Base-by-base conservation (phyloP, 2,797 vertebrate genomes). In the Sebastes matsubarae region DNA sequence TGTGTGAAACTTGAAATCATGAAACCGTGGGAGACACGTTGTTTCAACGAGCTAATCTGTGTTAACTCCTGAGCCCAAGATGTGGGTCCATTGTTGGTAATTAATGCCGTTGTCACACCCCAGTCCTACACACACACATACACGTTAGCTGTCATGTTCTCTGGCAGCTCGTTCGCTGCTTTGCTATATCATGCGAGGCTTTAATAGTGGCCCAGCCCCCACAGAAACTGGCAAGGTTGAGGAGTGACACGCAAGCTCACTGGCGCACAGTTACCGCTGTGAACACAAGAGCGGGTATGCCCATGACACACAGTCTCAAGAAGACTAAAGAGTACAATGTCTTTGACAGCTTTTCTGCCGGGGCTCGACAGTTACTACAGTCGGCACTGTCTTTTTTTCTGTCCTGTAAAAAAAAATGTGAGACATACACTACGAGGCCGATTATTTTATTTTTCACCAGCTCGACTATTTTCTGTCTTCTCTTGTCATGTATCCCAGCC, bases 291-390 rank as follows among this genome's bases (percentile, higher is more conserved):
- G 75, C 69, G 57, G 52, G 57, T 81, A 67, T 84, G 80, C 81
- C 77, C 75, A 73, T 87, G 87, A 83, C 88, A 82, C 42, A 78
- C 38, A 74, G 76, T 82, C 72, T 75, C 50, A 65, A 82, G 86
- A 76, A 85, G 79, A 81, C 83, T 81, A 80, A 86, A 87, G 67
- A 85, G 69, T 55, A 61, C 85, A 66, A 74, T 69, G 66, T 60
- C 67, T 88, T n/a, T 90, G 89, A 91, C 90, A 92, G 87, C 77
- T 81, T 82, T 67, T 81, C 84, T 64, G 72, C 85, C 2, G n/a
- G 68, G 68, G 27, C 82, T 50, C 16, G 50, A 72, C 87, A 73
- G 75, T 61, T 80, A 64, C 81, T 82, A 22, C 75, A 85, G 82
- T 84, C 88, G n/a, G 73, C 52, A 46, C 64, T 79, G 72, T 60